phyloP scores from a whole-genome alignment of 2,113 vertebrate genomes.

The Regulus satrapa region DNA sequence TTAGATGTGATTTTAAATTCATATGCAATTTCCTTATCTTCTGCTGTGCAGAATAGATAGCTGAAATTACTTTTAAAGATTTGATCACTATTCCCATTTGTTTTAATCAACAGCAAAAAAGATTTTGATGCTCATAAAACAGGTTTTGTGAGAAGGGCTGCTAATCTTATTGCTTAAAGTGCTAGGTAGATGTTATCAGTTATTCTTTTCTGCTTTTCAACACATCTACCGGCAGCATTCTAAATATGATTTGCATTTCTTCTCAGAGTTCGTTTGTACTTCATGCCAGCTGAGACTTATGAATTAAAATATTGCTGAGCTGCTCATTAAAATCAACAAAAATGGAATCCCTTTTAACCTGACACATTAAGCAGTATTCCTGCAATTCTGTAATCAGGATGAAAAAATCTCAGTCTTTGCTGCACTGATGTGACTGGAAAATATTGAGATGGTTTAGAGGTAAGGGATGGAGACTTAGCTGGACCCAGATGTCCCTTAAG shows the following conservation, averaged over 20 bases:
- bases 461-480: neutral
- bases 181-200: neutral
- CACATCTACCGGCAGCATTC: neutral
- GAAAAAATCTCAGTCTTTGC: neutral
- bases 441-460: neutral
- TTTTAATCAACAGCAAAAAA: neutral
- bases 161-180: neutral
- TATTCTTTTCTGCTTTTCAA: neutral
- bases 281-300: neutral
- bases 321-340: neutral
- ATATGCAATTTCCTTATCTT: neutral
- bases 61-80: neutral
- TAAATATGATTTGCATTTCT: neutral
- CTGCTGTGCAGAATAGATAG: neutral
- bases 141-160: neutral
- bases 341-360: neutral
- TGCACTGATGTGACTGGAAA: neutral
- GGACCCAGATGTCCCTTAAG: too few relatives aligned
- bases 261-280: neutral
- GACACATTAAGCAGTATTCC: neutral
- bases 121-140: neutral
- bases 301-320: neutral
- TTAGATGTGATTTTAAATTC: neutral
- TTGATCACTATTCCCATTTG: neutral
- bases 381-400: neutral